A percentile compares a stretch with the other conserved stretches of the same genome.
phyloP scores from a whole-genome alignment of 2,797 vertebrate species.

The Podarcis lilfordi region DNA sequence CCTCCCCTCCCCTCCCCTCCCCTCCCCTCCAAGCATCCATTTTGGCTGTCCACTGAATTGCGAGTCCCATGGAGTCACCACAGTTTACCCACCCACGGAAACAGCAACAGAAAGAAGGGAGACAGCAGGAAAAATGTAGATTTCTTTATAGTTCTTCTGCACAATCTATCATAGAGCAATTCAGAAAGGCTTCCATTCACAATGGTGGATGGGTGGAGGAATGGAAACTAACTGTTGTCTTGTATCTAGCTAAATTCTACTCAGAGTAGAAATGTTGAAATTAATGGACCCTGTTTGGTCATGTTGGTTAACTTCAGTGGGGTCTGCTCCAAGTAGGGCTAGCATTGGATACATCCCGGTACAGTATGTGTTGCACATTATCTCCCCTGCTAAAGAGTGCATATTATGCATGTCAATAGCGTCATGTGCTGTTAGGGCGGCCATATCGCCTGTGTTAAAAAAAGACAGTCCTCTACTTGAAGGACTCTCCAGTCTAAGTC shows the following conservation, averaged over 20 bases:
- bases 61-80: conserved; percentile 35
- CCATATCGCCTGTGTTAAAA: too few species aligned
- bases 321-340: too few species aligned
- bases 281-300: too few species aligned
- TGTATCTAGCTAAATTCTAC: too few species aligned
- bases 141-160: not conserved
- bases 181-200: not conserved
- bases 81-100: conserved; percentile 15
- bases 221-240: not conserved
- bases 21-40: conserved; percentile 35
- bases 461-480: too few species aligned
- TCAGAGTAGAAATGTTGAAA: too few species aligned
- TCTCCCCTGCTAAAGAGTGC: not conserved
- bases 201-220: not conserved
- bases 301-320: too few species aligned
- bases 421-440: not conserved
- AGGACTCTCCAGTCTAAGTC: too few species aligned
- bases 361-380: not conserved
- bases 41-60: conserved; percentile 58
- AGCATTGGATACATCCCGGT: too few species aligned
- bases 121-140: too few species aligned
- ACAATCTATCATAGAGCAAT: too few species aligned
- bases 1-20: conserved; percentile 38
- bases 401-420: not conserved
- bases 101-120: not conserved